phyloP scores from a whole-genome alignment of 2,797 vertebrate species.

The Columba guinea region DNA sequence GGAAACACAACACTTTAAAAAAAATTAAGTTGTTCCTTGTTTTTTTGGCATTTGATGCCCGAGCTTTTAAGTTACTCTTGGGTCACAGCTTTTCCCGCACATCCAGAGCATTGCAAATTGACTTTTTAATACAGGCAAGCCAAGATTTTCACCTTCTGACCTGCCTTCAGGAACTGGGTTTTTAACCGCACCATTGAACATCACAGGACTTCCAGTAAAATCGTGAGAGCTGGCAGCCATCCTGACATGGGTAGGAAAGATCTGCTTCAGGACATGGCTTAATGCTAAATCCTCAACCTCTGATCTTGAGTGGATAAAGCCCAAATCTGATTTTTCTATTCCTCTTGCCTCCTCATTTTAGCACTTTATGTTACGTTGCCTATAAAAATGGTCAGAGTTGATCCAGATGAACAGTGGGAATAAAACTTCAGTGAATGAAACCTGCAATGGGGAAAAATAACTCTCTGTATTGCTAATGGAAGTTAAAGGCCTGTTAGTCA shows the following conservation, averaged over 20 bases:
- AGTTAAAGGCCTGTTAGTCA: not conserved
- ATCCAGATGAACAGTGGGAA: not conserved
- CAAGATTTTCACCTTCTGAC: not conserved
- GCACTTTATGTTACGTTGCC: not conserved
- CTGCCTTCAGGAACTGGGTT: not conserved
- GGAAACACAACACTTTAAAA: not conserved
- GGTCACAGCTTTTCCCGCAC: accelerated
- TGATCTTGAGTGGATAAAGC: not conserved
- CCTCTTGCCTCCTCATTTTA: not conserved
- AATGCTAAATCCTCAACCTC: not conserved
- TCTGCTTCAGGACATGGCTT: not conserved
- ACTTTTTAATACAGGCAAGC: not conserved
- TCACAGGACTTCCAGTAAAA: not conserved
- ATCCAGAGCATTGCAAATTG: not conserved
- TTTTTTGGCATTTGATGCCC: not conserved
- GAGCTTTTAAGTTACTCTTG: not conserved
- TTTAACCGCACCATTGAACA: not conserved
- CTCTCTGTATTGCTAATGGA: not conserved
- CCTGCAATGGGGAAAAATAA: not conserved
- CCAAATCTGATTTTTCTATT: not conserved
- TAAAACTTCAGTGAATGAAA: not conserved
- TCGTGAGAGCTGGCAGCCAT: not conserved
- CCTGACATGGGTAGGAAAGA: not conserved
- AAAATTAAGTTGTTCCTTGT: not conserved
- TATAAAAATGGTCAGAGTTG: slow-evolving; percentile 22